phyloP scores from a whole-genome alignment of 2,797 vertebrate genomes.

The Buceros bicornis region DNA sequence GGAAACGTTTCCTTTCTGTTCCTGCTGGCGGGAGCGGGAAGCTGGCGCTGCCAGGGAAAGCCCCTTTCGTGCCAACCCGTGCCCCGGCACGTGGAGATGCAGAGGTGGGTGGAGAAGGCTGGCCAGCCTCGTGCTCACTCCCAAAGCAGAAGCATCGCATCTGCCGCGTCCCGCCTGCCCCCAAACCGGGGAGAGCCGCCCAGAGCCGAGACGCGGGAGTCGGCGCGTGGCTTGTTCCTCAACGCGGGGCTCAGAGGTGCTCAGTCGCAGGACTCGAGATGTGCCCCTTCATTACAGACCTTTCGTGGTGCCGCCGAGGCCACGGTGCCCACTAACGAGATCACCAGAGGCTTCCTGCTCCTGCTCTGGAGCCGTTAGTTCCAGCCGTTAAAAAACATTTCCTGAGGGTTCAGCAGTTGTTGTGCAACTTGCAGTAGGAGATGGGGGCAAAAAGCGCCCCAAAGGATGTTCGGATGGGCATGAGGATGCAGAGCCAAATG shows the following conservation, averaged over 20 bases:
- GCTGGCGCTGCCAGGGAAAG: background rate
- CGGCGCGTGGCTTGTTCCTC: background rate
- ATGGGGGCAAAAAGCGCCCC: background rate
- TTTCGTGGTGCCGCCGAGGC: background rate
- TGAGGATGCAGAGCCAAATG: background rate
- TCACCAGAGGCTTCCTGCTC: background rate
- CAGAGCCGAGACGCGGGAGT: accelerated
- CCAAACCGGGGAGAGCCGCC: background rate
- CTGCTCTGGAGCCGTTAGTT: background rate
- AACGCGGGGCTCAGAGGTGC: background rate
- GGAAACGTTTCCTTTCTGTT: background rate
- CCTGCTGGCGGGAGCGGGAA: background rate
- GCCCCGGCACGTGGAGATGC: accelerated
- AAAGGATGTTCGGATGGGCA: background rate
- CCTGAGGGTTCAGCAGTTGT: background rate
- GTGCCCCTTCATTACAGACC: background rate
- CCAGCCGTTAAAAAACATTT: background rate
- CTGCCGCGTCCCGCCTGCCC: accelerated
- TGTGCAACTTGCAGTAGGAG: background rate
- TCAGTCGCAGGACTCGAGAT: background rate
- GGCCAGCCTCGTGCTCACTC: background rate
- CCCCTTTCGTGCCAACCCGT: background rate
- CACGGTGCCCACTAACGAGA: background rate
- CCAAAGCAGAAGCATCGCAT: background rate
- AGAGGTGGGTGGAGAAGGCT: background rate